phyloP scores from a whole-genome alignment of 2,797 vertebrate species.

The Leptatherina wallacei region DNA sequence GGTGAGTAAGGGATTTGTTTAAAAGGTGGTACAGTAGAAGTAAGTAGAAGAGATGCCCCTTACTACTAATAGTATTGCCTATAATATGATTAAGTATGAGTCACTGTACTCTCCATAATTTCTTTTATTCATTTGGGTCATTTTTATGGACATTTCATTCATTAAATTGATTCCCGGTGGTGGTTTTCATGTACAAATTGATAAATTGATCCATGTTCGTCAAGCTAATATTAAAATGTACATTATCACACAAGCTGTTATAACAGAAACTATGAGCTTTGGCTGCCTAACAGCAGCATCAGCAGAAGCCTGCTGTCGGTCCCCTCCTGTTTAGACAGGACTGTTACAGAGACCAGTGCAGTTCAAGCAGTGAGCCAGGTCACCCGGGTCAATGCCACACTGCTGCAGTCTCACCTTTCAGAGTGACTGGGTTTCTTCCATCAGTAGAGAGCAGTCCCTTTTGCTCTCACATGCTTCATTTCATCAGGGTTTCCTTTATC shows the following conservation, averaged over 20 bases:
- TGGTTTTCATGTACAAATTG: not conserved
- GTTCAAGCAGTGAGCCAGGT: constrained; percentile 62
- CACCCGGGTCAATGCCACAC: constrained; percentile 67
- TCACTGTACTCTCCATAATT: no score
- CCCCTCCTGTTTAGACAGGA: constrained; percentile 28
- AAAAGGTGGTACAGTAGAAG: not conserved
- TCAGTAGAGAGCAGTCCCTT: constrained; percentile 69
- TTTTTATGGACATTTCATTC: not conserved
- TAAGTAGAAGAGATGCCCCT: not conserved
- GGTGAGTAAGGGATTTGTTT: not conserved
- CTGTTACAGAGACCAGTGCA: constrained; percentile 28
- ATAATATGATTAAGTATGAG: not conserved
- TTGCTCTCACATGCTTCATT: constrained; percentile 75
- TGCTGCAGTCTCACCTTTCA: constrained; percentile 73
- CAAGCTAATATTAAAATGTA: not conserved
- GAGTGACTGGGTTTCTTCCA: constrained; percentile 69
- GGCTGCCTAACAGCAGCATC: constrained; percentile 7
- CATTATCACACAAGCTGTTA: not conserved
- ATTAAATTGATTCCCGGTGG: not conserved
- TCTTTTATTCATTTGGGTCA: no score
- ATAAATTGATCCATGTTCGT: not conserved
- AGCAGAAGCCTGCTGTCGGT: constrained; percentile 16
- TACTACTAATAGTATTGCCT: not conserved
- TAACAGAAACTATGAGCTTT: constrained; percentile 11
- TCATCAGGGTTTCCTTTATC: constrained; percentile 82